Conservation (phyloP, 2,113 vertebrate species). For the Lutjanus erythropterus region DNA sequence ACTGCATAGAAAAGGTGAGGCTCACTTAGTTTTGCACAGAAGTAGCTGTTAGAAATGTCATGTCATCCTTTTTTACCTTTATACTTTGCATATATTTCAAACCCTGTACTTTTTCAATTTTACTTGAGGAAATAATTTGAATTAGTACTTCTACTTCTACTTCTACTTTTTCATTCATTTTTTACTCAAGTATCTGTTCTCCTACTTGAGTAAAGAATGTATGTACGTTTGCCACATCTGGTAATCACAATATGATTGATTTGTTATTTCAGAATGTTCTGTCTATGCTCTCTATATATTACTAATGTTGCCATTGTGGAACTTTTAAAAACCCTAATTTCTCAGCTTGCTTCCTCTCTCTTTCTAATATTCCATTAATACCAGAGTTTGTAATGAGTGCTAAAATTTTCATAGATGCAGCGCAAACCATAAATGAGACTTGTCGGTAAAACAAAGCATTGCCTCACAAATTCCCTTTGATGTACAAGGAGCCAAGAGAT, state of each 20-base stretch:
- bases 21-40: too few relatives aligned
- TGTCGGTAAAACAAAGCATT: constrained; percentile 28
- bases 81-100: too few relatives aligned
- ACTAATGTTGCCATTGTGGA: constrained; percentile 56
- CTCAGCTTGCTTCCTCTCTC: constrained; percentile 10
- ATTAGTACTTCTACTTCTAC: too few relatives aligned
- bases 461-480: constrained; percentile 24
- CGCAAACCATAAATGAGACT: constrained; percentile 33
- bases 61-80: too few relatives aligned
- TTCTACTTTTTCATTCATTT: too few relatives aligned
- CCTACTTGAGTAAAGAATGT: too few relatives aligned
- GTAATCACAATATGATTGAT: constrained; percentile 75
- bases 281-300: constrained; percentile 45
- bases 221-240: too few relatives aligned
- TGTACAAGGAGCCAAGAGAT: constrained; percentile 26
- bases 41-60: too few relatives aligned
- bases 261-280: constrained; percentile 55
- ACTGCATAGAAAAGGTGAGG: too few relatives aligned
- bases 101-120: too few relatives aligned
- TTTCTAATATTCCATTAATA: constrained; percentile 38
- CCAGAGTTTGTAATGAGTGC: constrained; percentile 26
- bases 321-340: constrained; percentile 21
- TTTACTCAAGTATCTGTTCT: too few relatives aligned
- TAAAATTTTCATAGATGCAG: constrained; percentile 17
- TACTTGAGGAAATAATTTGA: too few relatives aligned